Base-by-base conservation (phyloP, 2,888 invertebrate species). In the Apamea sordens region DNA sequence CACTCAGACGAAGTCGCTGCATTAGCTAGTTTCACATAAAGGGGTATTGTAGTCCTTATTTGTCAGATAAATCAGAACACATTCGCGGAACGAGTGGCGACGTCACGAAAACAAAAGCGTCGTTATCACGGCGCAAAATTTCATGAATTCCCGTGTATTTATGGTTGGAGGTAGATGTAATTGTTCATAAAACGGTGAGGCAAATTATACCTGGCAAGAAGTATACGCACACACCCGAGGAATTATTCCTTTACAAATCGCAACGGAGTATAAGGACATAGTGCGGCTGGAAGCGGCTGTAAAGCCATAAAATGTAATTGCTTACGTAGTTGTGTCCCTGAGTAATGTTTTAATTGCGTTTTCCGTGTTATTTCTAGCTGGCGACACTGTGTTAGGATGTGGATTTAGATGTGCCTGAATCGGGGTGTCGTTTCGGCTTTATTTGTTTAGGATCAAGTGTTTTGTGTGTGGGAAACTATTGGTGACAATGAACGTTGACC, bases 231-330 rank as follows among this genome's bases (percentile, higher is more conserved):
- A 91, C 90, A 90, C 90, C 91, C 89, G 83, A 84, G 93, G 92
- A 94, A 95, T 95, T 94, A 95, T 94, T 94, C 91, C 95, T 94
- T 93, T 94, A 96, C 95, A 95, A 95, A 96, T 95, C 94, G 94
- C 90, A 80, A 88, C 87, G 84, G 77, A 81, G 80, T 77, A 82
- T 74, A 72, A 61, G 59, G 83, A 86, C 64, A 78, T 88, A 85
- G 47, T 70, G 69, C 2, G 13, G 10, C 85, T 89, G 28, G 89
- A 89, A 75, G 77, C 67, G 86, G 70, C 82, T 18, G 63, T 72
- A 64, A 72, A 73, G 70, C 82, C 41, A 80, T 84, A 79, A 82
- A 84, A 87, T 79, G 87, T 84, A 86, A 88, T 84, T 87, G 82
- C 80, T 71, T 70, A 78, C 85, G 87, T 84, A 86, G 64, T 89